Percentiles rank a stretch among this genome's conserved stretches.
These are phyloP conservation scores for Sylvicapra grimmia DNA, from an alignment of 2,113 vertebrate genomes.

Conservation along the genomic window DNA sequence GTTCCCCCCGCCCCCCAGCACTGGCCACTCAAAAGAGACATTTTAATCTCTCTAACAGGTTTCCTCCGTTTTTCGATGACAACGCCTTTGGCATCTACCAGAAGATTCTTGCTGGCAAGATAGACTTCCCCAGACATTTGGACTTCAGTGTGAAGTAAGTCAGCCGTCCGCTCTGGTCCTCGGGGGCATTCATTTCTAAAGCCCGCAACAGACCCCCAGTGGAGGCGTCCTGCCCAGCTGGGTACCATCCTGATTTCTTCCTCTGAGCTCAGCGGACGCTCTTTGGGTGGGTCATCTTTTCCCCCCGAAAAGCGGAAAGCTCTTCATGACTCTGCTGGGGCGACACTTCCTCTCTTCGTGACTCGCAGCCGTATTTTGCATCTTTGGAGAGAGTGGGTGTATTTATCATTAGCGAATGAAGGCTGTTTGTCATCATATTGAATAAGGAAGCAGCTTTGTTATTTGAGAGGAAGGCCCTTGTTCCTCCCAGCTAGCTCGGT, in stretches of 20 bases:
- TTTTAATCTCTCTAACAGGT: slow-evolving; percentile 75
- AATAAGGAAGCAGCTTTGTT: no score
- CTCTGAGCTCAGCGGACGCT: rapidly evolving
- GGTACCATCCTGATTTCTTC: not conserved
- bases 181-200: not conserved
- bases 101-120: slow-evolving; percentile 95
- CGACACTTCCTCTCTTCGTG: not conserved
- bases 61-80: slow-evolving; percentile 97
- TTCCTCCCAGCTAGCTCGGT: rapidly evolving
- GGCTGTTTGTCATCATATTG: rapidly evolving
- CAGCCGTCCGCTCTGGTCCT: rapidly evolving
- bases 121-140: slow-evolving; percentile 95
- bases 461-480: rapidly evolving
- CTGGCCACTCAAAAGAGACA: not conserved
- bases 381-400: not conserved
- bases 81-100: slow-evolving; percentile 98
- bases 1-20: rapidly evolving
- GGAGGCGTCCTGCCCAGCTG: not conserved
- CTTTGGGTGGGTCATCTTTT: not conserved
- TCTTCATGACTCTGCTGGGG: not conserved
- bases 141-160: slow-evolving; percentile 97
- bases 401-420: not conserved
- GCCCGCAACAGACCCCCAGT: rapidly evolving
- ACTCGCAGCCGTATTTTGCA: not conserved
- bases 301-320: rapidly evolving